These are phyloP conservation scores for Alethe castanea DNA, from an alignment of 2,113 vertebrate species.

Conservation along the genomic window DNA sequence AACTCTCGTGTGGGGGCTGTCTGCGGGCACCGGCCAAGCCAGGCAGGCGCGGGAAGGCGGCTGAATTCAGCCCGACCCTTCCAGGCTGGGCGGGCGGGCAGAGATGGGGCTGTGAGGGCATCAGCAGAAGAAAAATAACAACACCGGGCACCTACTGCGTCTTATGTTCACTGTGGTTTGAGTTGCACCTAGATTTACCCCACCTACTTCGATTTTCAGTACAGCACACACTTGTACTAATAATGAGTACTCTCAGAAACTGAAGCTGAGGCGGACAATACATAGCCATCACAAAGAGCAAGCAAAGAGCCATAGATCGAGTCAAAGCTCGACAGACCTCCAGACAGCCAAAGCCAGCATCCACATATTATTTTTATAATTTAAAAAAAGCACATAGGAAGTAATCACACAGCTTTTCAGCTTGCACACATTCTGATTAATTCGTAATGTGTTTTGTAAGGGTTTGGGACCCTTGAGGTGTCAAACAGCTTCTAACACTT, in stretches of 20 bases:
- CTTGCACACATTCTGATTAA: neutral
- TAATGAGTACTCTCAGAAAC: neutral
- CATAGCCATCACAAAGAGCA: fast-evolving
- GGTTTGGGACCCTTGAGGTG: neutral
- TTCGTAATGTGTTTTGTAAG: neutral
- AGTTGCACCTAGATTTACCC: neutral
- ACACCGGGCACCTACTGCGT: fast-evolving
- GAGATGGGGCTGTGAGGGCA: neutral
- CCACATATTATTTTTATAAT: neutral
- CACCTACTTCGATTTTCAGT: neutral
- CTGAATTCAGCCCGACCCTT: neutral
- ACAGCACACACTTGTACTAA: neutral
- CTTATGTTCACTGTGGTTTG: neutral
- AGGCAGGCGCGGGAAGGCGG: fast-evolving
- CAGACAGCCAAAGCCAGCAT: neutral
- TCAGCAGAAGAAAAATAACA: neutral
- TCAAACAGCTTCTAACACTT: neutral
- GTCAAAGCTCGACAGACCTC: neutral
- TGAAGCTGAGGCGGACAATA: neutral
- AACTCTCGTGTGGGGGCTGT: neutral
- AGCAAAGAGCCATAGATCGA: neutral
- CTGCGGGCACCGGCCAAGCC: neutral
- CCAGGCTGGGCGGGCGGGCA: neutral
- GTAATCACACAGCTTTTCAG: neutral
- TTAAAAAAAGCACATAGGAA: neutral